Conservation (phyloP, 2,797 vertebrate species). For the Macrochelys suwanniensis region DNA sequence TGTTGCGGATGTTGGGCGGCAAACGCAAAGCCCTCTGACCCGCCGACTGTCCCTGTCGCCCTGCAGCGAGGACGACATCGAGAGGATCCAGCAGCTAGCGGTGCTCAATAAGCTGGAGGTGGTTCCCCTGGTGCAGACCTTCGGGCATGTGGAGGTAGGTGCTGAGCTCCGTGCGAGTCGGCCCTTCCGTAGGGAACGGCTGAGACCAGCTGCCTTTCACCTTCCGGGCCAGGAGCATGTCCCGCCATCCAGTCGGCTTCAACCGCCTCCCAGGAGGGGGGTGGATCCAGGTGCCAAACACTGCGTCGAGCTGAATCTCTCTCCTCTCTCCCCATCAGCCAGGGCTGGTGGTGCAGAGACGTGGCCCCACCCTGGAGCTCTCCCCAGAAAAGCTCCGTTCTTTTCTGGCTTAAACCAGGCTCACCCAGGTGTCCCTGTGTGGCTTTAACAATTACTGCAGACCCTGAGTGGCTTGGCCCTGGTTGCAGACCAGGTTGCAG, state of each 20-base stretch:
- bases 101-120: slow-evolving; percentile 80
- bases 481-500: neutral
- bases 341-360: neutral
- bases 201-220: neutral
- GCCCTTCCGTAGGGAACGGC: neutral
- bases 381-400: neutral
- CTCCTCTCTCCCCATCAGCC: too few species aligned
- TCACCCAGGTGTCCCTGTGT: neutral
- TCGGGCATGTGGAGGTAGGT: slow-evolving; percentile 85
- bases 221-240: neutral
- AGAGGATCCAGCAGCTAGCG: slow-evolving; percentile 79
- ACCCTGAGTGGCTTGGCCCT: neutral
- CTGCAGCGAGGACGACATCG: slow-evolving; percentile 80
- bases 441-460: neutral
- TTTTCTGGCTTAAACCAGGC: neutral
- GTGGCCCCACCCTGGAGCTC: too few species aligned
- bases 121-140: slow-evolving; percentile 86
- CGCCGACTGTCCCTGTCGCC: neutral
- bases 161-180: too few species aligned
- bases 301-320: neutral
- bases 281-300: neutral
- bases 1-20: neutral
- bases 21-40: neutral
- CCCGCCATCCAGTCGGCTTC: rapidly evolving
- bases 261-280: neutral